Evolutionary conservation across 2,113 vertebrate species (phyloP), one percentile per base, ranked within the genome.

Genomic region (Neotragus pygmaeus): DNA sequence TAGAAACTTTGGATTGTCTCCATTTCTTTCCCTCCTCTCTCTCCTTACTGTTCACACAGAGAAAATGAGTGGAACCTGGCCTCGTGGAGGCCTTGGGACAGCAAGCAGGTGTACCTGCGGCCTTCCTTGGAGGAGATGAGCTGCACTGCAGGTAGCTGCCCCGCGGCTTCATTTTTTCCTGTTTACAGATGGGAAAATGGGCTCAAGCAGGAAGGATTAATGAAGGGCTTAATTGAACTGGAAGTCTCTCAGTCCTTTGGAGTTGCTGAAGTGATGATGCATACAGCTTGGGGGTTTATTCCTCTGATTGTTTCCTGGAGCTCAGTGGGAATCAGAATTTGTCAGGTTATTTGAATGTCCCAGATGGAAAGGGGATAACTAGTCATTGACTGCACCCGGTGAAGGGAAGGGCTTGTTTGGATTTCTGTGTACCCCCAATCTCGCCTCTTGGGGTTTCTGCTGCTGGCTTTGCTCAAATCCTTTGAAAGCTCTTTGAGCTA

Each of bases 211-310:
- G 80, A 95, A 96, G 96, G 95, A 98, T 98, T 99, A 96, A 78
- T 96, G 95, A 95, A 98, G 95, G 96, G 81, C 82, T 96, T 98
- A 87, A 84, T 94, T 75, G 97, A 98, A 97, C 95, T 98, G 98
- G 98, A 99, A 98, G 97, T 98, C 98, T 97, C 98, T 97, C 94
- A 97, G 87, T 92, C 96, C 36, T 88, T 96, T 3, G 49, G 43
- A 66, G 39, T 97, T 94, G 66, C 91, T 97, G 57, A 87, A 97
- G 87, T 93, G 96, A 94, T 94, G 78, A 92, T 92, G 81, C 75
- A 3, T 47, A 33, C 5, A 28, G 62, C 62, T 15, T 87, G 96
- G 85, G 81, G 98, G 83, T 66, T 96, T 87, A 66, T 94, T 30
- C n/a, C 43, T 85, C 5, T 6, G 47, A 14, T 45, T 39, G 13